Conservation (phyloP, 2,888 invertebrate genomes). For the Cerceris rybyensis region DNA sequence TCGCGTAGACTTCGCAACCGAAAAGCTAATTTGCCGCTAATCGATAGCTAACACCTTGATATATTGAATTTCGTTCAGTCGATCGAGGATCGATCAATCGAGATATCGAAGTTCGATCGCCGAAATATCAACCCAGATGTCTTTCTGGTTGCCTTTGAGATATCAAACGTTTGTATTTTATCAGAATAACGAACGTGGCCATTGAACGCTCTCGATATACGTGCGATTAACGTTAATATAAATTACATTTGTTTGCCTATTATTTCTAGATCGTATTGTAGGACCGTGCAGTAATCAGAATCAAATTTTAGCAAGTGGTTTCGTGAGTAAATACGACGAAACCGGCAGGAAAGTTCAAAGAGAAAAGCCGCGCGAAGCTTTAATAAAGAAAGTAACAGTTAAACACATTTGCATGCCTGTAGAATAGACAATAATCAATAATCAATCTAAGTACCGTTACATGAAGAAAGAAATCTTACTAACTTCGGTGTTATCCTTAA, state of each 20-base stretch:
- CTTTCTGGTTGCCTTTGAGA: no score
- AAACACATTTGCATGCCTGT: conserved; percentile 54
- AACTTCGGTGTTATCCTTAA: conserved; percentile 47
- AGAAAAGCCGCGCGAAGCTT: conserved; percentile 28
- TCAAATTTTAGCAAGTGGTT: conserved; percentile 25
- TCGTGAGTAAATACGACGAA: conserved; percentile 17
- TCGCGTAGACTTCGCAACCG: no score
- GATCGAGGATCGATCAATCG: no score
- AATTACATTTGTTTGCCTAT: conserved; percentile 13
- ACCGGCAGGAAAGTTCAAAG: conserved; percentile 12
- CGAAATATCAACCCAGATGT: no score
- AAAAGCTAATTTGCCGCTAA: no score
- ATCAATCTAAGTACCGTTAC: conserved; percentile 47
- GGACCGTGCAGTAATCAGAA: conserved; percentile 18
- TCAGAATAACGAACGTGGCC: conserved; percentile 40
- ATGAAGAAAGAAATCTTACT: conserved; percentile 41
- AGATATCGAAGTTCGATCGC: no score
- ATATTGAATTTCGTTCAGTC: no score
- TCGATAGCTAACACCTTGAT: no score
- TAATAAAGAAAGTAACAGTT: conserved; percentile 41
- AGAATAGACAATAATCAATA: conserved; percentile 57
- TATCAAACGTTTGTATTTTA: neutral
- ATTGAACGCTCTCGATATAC: conserved; percentile 24
- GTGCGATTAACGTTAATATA: conserved; percentile 16
- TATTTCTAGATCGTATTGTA: conserved; percentile 28